Base-by-base conservation (phyloP, 2,888 invertebrate species). In the Mactromeris polynyma region DNA sequence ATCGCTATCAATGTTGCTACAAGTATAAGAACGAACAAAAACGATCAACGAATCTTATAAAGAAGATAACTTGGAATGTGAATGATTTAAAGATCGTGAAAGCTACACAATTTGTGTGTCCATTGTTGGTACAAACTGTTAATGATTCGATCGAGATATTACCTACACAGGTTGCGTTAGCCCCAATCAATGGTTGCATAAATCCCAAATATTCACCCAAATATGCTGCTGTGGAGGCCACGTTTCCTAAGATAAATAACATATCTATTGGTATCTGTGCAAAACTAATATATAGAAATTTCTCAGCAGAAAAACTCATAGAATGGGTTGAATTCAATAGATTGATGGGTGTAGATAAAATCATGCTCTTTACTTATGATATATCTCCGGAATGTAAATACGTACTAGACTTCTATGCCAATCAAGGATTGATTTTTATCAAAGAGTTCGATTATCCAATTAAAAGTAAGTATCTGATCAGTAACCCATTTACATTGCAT, bases 321-420 rank as follows among this genome's bases (percentile, higher is more conserved):
- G 89, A 89, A 42, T 89, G 89, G 89, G 40, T 86, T 6, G 89
- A 89, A 40, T 81, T 89, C 36, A 85, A 86, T 17, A 83, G 54
- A 38, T 19, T 77, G 26, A 86, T 86, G 86, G 86, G 81, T 11
- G 86, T 81, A 6, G 77, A 86, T 51, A 81, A 81, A 77, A 81
- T 86, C 0, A 51, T 86, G 69, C 19, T 89, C 46, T 89, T 82
- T 51, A 83, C 85, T 4, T 83, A 83, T 36, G 69, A 85, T 33
- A 21, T 89, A 0, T 40, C 83, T 11, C 14, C 54, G 3, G 79
- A 83, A 0, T 31, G 64, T 14, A 54, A 58, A 17, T 7, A 6
- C 11, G 83, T 89, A 2, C 40, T 89, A 21, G 40, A 85, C 26
- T 58, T 64, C 78, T 89, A 89, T 64, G 79, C 17, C 19, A 40